A percentile compares a stretch with the other conserved stretches of the same genome.
Conservation (phyloP, 1,140 invertebrate genomes). For the Theocolax elegans region DNA sequence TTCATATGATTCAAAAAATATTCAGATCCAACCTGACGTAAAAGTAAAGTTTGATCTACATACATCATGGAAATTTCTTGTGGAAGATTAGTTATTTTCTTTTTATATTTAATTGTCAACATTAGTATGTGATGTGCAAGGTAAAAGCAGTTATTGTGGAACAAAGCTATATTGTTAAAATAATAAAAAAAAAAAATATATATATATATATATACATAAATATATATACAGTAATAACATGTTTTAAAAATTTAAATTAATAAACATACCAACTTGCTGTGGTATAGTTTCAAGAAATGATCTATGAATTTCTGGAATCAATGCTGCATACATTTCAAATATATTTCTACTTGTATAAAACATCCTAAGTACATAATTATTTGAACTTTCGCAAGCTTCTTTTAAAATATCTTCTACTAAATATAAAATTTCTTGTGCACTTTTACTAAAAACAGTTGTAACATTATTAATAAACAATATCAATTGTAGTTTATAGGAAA, state of each 20-base stretch:
- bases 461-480: constrained; percentile 1
- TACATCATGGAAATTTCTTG: constrained; percentile 68
- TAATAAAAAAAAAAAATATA: constrained; percentile 46
- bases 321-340: constrained; percentile 81
- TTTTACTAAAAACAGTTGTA: constrained; percentile 53
- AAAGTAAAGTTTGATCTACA: constrained; percentile 67
- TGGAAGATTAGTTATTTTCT: constrained; percentile 63
- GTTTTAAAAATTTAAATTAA: constrained; percentile 15
- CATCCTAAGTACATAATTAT: constrained; percentile 72
- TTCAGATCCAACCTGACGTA: constrained; percentile 76
- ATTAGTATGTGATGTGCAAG: constrained; percentile 80
- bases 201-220: constrained; percentile 28
- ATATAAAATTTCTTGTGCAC: constrained; percentile 74
- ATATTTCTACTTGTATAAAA: constrained; percentile 80
- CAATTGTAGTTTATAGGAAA: too few relatives aligned
- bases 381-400: constrained; percentile 74
- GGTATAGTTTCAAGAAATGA: constrained; percentile 83
- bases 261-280: constrained; percentile 81
- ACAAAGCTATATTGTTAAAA: constrained; percentile 79
- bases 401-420: constrained; percentile 79
- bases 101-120: constrained; percentile 71
- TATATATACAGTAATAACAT: constrained; percentile 1
- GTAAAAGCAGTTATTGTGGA: constrained; percentile 94
- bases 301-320: constrained; percentile 83
- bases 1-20: constrained; percentile 79